Conservation (phyloP, 2,888 invertebrate species). For the Willowsia nigromaculata region DNA sequence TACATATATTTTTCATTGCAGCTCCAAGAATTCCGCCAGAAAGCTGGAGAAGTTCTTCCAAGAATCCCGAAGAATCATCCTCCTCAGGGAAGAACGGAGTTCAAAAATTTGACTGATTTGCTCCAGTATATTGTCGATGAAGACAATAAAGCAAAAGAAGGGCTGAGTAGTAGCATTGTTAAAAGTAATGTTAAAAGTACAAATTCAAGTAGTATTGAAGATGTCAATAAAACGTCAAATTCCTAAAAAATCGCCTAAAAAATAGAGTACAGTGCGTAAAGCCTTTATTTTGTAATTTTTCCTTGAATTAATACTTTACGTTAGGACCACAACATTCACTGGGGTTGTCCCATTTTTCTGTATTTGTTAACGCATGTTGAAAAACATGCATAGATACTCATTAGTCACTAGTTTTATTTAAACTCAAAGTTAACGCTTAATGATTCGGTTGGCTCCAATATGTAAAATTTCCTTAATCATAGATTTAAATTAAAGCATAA, state of each 20-base stretch:
- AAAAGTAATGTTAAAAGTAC: background rate
- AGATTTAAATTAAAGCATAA: too few relatives aligned
- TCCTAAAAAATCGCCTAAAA: background rate
- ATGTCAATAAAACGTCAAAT: background rate
- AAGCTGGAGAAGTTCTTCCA: conserved; percentile 89
- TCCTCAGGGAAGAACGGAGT: conserved; percentile 91
- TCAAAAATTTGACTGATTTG: conserved; percentile 90
- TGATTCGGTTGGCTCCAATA: too few relatives aligned
- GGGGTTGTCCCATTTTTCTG: too few relatives aligned
- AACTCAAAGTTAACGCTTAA: background rate
- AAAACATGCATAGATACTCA: too few relatives aligned
- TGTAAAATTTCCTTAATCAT: too few relatives aligned
- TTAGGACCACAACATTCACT: too few relatives aligned
- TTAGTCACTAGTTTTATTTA: background rate
- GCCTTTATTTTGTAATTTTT: background rate
- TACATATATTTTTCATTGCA: conserved; percentile 80
- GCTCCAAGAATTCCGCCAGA: conserved; percentile 90
- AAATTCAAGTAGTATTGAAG: background rate
- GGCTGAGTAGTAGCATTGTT: background rate
- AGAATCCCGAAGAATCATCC: conserved; percentile 88
- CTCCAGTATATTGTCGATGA: conserved; percentile 85
- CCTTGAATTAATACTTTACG: too few relatives aligned
- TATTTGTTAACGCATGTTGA: too few relatives aligned
- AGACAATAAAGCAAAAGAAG: conserved; percentile 70
- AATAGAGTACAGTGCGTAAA: background rate